Evolutionary conservation across 2,797 vertebrate species (phyloP).

Genomic region (Rhinella marina): DNA sequence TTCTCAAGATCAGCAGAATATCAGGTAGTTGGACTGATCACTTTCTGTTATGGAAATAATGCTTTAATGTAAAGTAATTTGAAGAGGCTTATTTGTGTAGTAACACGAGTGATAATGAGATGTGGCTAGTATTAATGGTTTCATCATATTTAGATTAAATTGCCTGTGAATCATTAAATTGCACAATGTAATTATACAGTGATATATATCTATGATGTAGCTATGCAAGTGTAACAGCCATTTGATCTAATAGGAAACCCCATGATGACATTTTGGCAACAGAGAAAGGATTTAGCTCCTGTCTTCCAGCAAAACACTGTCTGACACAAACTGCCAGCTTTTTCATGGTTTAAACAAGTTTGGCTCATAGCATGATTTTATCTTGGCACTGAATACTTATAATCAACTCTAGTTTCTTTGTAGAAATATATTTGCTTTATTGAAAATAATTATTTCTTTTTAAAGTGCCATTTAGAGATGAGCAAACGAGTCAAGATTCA

Average conservation of each 20-base stretch:
- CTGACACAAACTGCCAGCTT: conserved; percentile 54
- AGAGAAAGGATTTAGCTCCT: conserved; percentile 58
- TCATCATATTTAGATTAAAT: neutral
- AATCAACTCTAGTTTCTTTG: conserved; percentile 14
- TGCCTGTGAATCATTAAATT: neutral
- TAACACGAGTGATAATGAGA: neutral
- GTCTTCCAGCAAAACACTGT: conserved; percentile 56
- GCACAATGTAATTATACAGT: neutral
- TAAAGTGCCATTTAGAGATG: conserved; percentile 22
- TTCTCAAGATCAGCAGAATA: too few relatives aligned
- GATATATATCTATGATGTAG: neutral
- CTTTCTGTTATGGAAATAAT: too few relatives aligned
- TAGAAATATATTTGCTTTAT: conserved; percentile 30
- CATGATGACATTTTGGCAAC: conserved; percentile 60
- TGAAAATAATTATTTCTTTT: conserved; percentile 46
- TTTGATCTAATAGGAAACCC: conserved; percentile 46
- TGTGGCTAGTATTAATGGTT: neutral
- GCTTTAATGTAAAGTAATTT: neutral
- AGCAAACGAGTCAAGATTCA: too few relatives aligned
- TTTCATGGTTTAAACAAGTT: conserved; percentile 44
- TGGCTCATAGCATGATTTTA: conserved; percentile 58
- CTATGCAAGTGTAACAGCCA: conserved; percentile 1
- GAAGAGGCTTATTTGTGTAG: neutral
- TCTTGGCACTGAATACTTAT: conserved; percentile 47
- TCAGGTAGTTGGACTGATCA: too few relatives aligned